Base-by-base conservation (phyloP, 2,113 vertebrate species). In the Monarcha castaneiventris region DNA sequence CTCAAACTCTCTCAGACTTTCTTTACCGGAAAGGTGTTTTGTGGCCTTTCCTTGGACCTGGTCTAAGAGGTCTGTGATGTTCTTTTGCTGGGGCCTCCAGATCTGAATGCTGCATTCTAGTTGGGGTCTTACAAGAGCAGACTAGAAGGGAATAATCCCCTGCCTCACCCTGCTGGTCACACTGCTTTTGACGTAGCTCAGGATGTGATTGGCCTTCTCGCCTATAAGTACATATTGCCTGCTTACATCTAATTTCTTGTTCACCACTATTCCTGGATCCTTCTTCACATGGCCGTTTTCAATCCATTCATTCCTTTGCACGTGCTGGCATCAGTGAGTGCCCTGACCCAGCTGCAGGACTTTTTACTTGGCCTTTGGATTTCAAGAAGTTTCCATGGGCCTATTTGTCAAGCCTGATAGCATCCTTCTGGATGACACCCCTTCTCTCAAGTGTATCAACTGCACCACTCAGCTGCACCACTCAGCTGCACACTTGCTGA, bases 41-140 rank as follows among this genome's bases (percentile, higher is more conserved):
- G 3, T 68, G 27, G 11, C 11, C 11, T 84, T 5, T 13, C 6
- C 9, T 17, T 32, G 10, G 46, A 37, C 4, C 3, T 26, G 3
- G 16, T 54, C 2, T 2, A 48, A 16, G 13, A 54, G 6, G 7
- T 64, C 7, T 44, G 20, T 58, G 51, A 15, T 1, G 0, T 51
- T 51, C 25, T 35, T 30, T 13, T 59, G 22, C 6, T 67, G 29
- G 8, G 17, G 6, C 2, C 26, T 29, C 17, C 6, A 35, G 21
- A 51, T 5, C 15, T 5, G 3, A 7, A 37, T 26, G 9, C 21
- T 35, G 29, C 15, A 39, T 44, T 83, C 29, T 32, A 30, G 5
- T 2, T 78, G 21, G 4, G 3, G 1, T 87, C 11, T 69, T 22
- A 25, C 0, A 0, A 68, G 20, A 68, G 9, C 10, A 23, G 29